These are phyloP conservation scores for Gephyroberyx darwinii DNA, from an alignment of 2,797 vertebrate species.

Conservation along the genomic window DNA sequence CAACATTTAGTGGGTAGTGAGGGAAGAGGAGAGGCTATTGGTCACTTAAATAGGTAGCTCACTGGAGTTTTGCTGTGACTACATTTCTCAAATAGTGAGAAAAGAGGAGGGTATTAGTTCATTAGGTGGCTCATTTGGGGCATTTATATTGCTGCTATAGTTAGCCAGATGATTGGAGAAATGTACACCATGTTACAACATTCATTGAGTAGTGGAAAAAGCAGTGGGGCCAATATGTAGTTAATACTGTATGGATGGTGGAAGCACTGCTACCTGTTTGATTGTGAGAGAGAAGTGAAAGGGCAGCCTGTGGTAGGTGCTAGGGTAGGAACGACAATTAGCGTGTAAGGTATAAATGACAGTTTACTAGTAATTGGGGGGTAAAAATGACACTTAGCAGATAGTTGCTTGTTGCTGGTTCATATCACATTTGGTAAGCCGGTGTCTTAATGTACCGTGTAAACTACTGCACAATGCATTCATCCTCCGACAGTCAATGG, in stretches of 20 bases:
- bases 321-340: background rate
- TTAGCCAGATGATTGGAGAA: background rate
- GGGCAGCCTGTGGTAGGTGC: background rate
- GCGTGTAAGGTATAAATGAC: background rate
- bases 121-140: constrained; percentile 25
- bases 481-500: background rate
- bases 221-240: background rate
- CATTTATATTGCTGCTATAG: constrained; percentile 3
- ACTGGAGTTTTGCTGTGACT: constrained; percentile 14
- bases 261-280: background rate
- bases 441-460: background rate
- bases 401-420: background rate
- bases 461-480: background rate
- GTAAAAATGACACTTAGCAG: background rate
- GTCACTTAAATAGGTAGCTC: constrained; percentile 36
- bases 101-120: constrained; percentile 28
- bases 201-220: background rate
- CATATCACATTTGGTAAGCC: background rate
- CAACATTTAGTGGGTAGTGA: constrained; percentile 21
- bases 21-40: constrained; percentile 23
- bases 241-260: background rate
- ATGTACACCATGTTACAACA: background rate
- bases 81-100: constrained; percentile 32
- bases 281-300: background rate
- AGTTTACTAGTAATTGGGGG: background rate